A percentile compares a stretch with the other conserved stretches of the same genome.
phyloP scores from a whole-genome alignment of 2,888 invertebrate species.

The Nomada fabriciana region DNA sequence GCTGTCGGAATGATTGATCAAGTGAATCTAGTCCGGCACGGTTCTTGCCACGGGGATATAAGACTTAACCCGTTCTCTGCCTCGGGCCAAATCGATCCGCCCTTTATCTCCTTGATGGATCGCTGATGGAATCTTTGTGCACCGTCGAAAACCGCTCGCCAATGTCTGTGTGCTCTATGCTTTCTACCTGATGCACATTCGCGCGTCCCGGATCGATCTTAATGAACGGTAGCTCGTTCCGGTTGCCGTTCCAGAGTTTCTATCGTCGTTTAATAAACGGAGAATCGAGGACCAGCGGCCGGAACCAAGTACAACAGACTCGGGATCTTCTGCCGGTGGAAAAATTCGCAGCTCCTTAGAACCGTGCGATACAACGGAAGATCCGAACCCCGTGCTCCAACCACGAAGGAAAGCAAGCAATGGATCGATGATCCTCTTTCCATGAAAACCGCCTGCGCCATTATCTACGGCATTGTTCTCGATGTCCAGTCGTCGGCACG shows the following conservation, averaged over 20 bases:
- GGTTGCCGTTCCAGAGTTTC: background rate
- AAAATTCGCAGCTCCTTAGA: too few species aligned
- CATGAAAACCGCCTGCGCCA: constrained; percentile 63
- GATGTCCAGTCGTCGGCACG: constrained; percentile 54
- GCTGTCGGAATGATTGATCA: constrained; percentile 74
- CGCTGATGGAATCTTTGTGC: constrained; percentile 68
- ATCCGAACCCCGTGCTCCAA: background rate
- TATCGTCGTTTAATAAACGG: background rate
- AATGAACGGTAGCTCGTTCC: background rate
- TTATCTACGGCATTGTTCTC: constrained; percentile 72
- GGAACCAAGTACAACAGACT: too few species aligned
- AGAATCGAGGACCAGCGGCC: background rate
- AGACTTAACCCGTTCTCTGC: constrained; percentile 72
- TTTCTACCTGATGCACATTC: background rate
- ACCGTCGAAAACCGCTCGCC: constrained; percentile 67
- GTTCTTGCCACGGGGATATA: constrained; percentile 65
- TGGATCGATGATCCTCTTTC: constrained; percentile 51
- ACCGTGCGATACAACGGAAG: background rate
- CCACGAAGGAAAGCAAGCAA: background rate
- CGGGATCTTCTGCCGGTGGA: too few species aligned
- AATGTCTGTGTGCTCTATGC: constrained; percentile 47
- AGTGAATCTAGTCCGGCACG: constrained; percentile 70
- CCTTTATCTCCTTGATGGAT: constrained; percentile 74
- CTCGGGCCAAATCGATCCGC: constrained; percentile 67
- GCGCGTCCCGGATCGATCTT: constrained; percentile 12